These are phyloP conservation scores for Escarpia spicata DNA, from an alignment of 2,888 invertebrate species.

Conservation along the genomic window DNA sequence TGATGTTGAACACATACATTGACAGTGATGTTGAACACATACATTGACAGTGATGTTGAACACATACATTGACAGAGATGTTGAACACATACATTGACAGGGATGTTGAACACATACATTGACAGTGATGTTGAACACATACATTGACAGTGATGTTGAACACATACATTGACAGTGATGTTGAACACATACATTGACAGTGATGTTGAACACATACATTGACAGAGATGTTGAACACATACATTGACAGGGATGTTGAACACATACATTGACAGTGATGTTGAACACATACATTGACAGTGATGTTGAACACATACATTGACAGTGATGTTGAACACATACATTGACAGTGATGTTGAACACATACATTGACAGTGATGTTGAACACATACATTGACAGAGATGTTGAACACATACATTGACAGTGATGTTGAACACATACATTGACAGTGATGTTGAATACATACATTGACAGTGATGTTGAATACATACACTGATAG, in stretches of 20 bases:
- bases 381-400: slow-evolving; percentile 42
- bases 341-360: slow-evolving; percentile 50
- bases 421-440: slow-evolving; percentile 12
- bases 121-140: slow-evolving; percentile 37
- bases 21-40: neutral
- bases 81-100: slow-evolving; percentile 18
- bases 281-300: slow-evolving; percentile 48
- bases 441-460: neutral
- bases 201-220: slow-evolving; percentile 20
- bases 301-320: slow-evolving; percentile 19
- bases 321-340: neutral
- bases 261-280: slow-evolving; percentile 21
- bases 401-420: neutral
- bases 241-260: slow-evolving; percentile 47
- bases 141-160: neutral
- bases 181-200: neutral
- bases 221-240: neutral
- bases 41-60: slow-evolving; percentile 50
- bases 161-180: slow-evolving; percentile 51
- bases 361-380: slow-evolving; percentile 19
- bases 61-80: neutral
- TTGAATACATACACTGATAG: slow-evolving; percentile 13
- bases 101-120: slow-evolving; percentile 43
- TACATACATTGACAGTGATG: slow-evolving; percentile 51
- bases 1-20: slow-evolving; percentile 20